A percentile compares a stretch with the other conserved stretches of the same genome.
phyloP scores from a whole-genome alignment of 2,113 vertebrate genomes.

The Zeus faber region DNA sequence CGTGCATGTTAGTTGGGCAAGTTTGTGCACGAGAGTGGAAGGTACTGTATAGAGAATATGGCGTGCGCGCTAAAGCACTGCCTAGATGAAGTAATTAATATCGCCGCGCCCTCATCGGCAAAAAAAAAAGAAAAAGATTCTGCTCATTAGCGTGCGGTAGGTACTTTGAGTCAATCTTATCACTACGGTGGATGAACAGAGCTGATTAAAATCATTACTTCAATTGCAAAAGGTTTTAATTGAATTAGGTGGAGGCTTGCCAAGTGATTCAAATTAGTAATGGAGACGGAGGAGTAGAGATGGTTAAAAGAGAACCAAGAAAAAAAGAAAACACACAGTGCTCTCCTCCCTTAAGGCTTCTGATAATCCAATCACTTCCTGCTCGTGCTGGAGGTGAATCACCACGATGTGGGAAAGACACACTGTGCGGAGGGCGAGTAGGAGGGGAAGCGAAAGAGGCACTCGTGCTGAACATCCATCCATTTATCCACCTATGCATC shows the following conservation, averaged over 20 bases:
- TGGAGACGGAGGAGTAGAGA: conserved; percentile 31
- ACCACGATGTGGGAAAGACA: too few species aligned
- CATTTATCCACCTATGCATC: too few species aligned
- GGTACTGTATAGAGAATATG: conserved; percentile 23
- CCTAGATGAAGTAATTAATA: conserved; percentile 53
- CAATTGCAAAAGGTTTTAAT: conserved; percentile 40
- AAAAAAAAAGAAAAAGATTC: conserved; percentile 24
- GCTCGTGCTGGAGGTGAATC: too few species aligned
- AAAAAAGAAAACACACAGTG: conserved; percentile 38
- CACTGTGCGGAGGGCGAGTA: too few species aligned
- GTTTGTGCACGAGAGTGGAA: not conserved
- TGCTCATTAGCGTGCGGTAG: conserved; percentile 29
- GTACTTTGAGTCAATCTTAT: conserved; percentile 36
- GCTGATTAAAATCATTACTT: conserved; percentile 25
- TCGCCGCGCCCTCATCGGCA: conserved; percentile 42
- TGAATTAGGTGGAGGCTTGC: conserved; percentile 46
- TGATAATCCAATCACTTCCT: too few species aligned
- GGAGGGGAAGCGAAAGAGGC: too few species aligned
- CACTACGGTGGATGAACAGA: conserved; percentile 37
- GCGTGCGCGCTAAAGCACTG: conserved; percentile 33
- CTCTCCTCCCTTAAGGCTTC: too few species aligned
- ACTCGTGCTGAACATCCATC: too few species aligned
- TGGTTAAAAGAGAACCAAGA: conserved; percentile 1
- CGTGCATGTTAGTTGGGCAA: conserved; percentile 44
- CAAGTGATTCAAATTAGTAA: conserved; percentile 45